Base-by-base conservation (phyloP, 2,888 invertebrate species). In the Leptinotarsa peninsularis region DNA sequence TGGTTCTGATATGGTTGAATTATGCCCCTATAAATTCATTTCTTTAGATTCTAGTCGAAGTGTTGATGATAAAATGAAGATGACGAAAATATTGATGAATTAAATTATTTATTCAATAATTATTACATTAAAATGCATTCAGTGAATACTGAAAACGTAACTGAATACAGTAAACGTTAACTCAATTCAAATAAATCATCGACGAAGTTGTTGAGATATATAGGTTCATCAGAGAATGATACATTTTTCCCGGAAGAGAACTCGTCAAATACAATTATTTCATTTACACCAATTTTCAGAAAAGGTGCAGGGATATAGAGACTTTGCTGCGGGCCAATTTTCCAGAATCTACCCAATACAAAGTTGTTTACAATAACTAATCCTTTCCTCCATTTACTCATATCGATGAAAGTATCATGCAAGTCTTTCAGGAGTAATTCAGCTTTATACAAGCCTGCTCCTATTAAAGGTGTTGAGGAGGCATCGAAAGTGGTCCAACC, bases 261-360 rank as follows among this genome's bases (percentile, higher is more conserved):
- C 73, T 87, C 84, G 78, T 86, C 86, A 78, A 87, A 86, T 71
- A 87, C 76, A 7, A 86, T 27, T 43, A 87, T 83, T 70, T 83
- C 83, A 77, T 87, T 86, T 2, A 68, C 58, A 17, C 92, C 92
- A 14, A 83, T 80, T 66, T 89, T 90, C 49, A 96, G 90, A 86
- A 93, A 91, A 0, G 94, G 92, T 0, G 92, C 94, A 0, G 97
- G 96, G 50, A 96, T 89, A 86, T 95, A 97, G 1, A 96, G 89
- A 0, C 95, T 95, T 75, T 93, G 90, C 87, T 95, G 95, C 0
- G 97, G 97, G 0, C 97, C 96, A 3, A 90, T 84, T 0, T 93
- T 93, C 93, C 95, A 96, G 87, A 96, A 96, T 60, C 97, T 91
- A 0, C 96, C 96, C 43, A 97, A 89, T 86, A 96, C 95, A 83